Evolutionary conservation across 2,113 vertebrate genomes (phyloP).

Genomic region (Oncorhynchus nerka): DNA sequence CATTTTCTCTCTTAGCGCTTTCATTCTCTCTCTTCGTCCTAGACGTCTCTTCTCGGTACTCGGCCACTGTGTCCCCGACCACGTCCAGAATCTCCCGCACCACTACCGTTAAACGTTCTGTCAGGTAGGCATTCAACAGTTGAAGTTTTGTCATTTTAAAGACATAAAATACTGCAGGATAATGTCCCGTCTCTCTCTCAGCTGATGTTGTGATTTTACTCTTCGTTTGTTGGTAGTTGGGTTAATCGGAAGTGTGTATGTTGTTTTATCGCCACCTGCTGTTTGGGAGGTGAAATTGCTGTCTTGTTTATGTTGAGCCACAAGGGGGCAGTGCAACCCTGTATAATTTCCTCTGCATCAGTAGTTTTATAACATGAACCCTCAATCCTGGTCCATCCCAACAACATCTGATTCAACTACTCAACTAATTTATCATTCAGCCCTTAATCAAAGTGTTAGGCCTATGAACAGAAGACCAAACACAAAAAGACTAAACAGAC

Average conservation of each 20-base stretch:
- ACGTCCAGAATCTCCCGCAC: constrained; percentile 74
- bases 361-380: too few relatives aligned
- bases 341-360: too few relatives aligned
- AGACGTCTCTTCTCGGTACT: constrained; percentile 74
- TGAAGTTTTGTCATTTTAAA: constrained; percentile 68
- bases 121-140: constrained; percentile 68
- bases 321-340: too few relatives aligned
- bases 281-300: neutral
- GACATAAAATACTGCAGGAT: neutral
- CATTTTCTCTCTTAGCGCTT: constrained; percentile 65
- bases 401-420: too few relatives aligned
- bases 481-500: too few relatives aligned
- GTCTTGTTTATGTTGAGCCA: too few relatives aligned
- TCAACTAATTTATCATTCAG: too few relatives aligned
- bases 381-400: too few relatives aligned
- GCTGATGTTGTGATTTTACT: neutral
- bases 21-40: constrained; percentile 69
- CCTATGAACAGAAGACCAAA: too few relatives aligned
- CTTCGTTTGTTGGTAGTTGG: neutral
- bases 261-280: neutral
- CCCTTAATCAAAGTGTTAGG: too few relatives aligned
- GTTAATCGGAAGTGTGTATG: neutral
- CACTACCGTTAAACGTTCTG: constrained; percentile 68
- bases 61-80: constrained; percentile 71
- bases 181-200: neutral